Evolutionary conservation across 1,140 invertebrate genomes (phyloP).

Genomic region (Drepana arcuata): DNA sequence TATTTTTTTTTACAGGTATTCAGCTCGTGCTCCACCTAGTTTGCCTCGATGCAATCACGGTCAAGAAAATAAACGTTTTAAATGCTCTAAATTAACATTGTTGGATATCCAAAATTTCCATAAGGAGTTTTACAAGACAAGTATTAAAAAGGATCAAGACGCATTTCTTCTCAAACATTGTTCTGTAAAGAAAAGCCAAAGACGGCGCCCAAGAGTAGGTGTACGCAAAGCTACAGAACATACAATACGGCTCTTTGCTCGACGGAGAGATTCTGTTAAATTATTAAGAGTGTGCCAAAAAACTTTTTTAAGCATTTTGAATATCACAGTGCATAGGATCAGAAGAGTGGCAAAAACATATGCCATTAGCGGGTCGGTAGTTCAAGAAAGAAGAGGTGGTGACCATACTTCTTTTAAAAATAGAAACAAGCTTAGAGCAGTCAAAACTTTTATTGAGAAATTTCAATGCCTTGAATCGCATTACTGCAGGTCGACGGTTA

Average conservation of each 20-base stretch:
- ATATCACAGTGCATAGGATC: conserved; percentile 6
- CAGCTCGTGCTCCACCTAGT: not conserved
- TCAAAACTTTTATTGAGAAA: conserved; percentile 10
- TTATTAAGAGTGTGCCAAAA: conserved; percentile 12
- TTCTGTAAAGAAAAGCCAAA: conserved; percentile 1
- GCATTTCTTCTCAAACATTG: conserved; percentile 9
- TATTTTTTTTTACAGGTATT: conserved; percentile 14
- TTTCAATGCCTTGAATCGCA: conserved; percentile 15
- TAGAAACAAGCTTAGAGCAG: conserved; percentile 5
- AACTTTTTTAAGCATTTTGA: conserved; percentile 9
- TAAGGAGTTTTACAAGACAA: conserved; percentile 10
- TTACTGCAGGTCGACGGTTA: conserved; percentile 9
- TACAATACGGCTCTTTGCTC: conserved; percentile 7
- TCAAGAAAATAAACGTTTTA: not conserved
- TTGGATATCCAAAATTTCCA: conserved; percentile 9
- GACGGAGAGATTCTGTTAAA: conserved; percentile 1
- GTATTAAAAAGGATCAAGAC: conserved; percentile 11
- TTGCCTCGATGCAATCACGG: not conserved
- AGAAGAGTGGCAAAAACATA: conserved; percentile 8
- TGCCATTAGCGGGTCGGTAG: conserved; percentile 5
- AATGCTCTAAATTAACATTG: conserved; percentile 3
- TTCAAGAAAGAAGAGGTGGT: conserved; percentile 9
- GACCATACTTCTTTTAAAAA: conserved; percentile 11
- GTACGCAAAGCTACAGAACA: conserved; percentile 5
- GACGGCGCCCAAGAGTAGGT: conserved; percentile 6